Percentiles rank a stretch among this genome's conserved stretches.
These are phyloP conservation scores for Turritopsis dohrnii DNA, from an alignment of 30 jellyfish, hydroid and myxozoan species.

Conservation along the genomic window DNA sequence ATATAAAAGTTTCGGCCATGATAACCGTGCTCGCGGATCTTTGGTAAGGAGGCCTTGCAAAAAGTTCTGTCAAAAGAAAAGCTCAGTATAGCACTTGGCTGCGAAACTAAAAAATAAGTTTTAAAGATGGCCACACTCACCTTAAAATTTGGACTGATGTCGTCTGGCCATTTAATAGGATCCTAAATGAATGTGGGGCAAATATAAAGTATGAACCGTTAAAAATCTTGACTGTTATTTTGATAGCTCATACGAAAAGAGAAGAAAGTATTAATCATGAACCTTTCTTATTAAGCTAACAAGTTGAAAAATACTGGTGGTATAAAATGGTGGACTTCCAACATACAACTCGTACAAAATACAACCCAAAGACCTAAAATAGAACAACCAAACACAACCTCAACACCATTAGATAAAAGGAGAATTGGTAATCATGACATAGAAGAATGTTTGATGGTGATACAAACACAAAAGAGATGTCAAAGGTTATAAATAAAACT, in stretches of 20 bases:
- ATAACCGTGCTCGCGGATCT: slow-evolving; percentile 74
- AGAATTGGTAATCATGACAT: no score
- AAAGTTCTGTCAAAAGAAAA: slow-evolving; percentile 47
- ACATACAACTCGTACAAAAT: slow-evolving; percentile 79
- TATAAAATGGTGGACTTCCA: slow-evolving; percentile 92
- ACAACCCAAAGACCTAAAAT: slow-evolving; percentile 90
- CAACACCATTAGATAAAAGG: no score
- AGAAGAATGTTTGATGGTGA: no score
- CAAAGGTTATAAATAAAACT: no score
- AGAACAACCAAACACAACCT: background rate
- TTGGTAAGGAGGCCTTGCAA: slow-evolving; percentile 84
- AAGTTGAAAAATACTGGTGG: slow-evolving; percentile 88
- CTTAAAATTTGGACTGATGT: slow-evolving; percentile 61
- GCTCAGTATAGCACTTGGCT: background rate
- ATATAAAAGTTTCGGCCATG: slow-evolving; percentile 90
- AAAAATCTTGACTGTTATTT: no score
- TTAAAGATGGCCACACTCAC: slow-evolving; percentile 23
- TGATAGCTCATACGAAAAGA: no score
- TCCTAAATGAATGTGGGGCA: no score
- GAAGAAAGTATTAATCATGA: background rate
- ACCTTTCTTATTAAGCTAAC: slow-evolving; percentile 82
- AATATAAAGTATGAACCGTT: no score
- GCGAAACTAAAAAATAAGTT: background rate
- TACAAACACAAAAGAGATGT: no score
- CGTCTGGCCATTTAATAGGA: slow-evolving; percentile 93